Percentiles rank a stretch among this genome's conserved stretches.
phyloP scores from a whole-genome alignment of 1,140 invertebrate genomes.

The Sitodiplosis mosellana region DNA sequence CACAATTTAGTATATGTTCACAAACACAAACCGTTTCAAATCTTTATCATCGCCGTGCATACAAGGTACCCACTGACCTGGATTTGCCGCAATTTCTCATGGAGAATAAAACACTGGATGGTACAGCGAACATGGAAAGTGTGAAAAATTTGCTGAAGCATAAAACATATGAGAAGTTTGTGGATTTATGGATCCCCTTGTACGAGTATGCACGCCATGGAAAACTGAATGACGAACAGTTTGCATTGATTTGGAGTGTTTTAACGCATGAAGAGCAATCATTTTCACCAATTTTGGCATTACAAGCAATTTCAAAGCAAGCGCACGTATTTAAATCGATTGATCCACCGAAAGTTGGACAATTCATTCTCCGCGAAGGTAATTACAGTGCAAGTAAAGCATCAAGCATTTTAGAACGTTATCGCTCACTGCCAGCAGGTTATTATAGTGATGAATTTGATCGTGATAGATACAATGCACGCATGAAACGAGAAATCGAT shows the following conservation, averaged over 20 bases:
- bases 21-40: neutral
- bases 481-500: neutral
- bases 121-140: neutral
- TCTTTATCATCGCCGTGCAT: neutral
- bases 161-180: neutral
- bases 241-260: neutral
- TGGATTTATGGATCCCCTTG: neutral
- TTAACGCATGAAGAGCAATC: neutral
- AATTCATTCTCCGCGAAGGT: neutral
- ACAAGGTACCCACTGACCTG: neutral
- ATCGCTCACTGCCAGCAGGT: neutral
- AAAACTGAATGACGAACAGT: neutral
- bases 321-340: neutral
- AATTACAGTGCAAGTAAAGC: neutral
- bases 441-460: neutral
- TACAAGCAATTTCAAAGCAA: neutral
- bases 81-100: neutral
- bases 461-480: neutral
- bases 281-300: neutral
- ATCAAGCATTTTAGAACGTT: neutral
- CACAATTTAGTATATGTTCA: neutral
- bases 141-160: neutral
- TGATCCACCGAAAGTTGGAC: neutral
- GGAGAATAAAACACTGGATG: neutral
- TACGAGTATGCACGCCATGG: neutral